Conservation (phyloP, 2,888 invertebrate species). For the Papilio elwesi region DNA sequence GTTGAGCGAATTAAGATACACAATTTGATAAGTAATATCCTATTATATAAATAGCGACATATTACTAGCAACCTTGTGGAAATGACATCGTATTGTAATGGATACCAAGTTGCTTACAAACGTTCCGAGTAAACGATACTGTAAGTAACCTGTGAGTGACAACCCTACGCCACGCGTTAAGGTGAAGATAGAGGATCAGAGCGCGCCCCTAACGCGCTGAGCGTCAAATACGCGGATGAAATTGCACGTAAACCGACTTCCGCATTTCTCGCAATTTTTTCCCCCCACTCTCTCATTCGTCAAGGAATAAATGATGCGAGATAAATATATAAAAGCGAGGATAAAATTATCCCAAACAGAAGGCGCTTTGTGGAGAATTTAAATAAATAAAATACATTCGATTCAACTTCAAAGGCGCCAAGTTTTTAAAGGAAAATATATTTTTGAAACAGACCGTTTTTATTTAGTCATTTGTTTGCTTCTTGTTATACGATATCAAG, state of each 20-base stretch:
- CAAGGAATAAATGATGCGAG: constrained; percentile 28
- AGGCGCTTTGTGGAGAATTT: constrained; percentile 15
- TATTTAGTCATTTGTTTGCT: background rate
- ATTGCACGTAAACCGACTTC: constrained; percentile 52
- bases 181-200: constrained; percentile 7
- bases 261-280: constrained; percentile 27
- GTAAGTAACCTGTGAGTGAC: background rate
- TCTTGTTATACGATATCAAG: background rate
- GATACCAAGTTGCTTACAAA: too few relatives aligned
- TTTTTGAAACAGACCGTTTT: constrained; percentile 5
- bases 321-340: constrained; percentile 31
- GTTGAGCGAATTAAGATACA: too few relatives aligned
- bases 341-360: constrained; percentile 6
- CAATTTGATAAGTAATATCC: too few relatives aligned
- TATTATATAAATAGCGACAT: too few relatives aligned
- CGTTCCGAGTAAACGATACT: background rate
- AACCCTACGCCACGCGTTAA: constrained; percentile 10
- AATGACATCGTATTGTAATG: too few relatives aligned
- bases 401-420: constrained; percentile 30
- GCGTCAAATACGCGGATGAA: constrained; percentile 52
- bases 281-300: constrained; percentile 9
- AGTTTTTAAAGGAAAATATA: background rate
- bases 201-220: background rate
- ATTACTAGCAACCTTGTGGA: too few relatives aligned
- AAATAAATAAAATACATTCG: constrained; percentile 35